Evolutionary conservation across 2,797 vertebrate genomes (phyloP).

Genomic region (Cyprinodon diabolis): DNA sequence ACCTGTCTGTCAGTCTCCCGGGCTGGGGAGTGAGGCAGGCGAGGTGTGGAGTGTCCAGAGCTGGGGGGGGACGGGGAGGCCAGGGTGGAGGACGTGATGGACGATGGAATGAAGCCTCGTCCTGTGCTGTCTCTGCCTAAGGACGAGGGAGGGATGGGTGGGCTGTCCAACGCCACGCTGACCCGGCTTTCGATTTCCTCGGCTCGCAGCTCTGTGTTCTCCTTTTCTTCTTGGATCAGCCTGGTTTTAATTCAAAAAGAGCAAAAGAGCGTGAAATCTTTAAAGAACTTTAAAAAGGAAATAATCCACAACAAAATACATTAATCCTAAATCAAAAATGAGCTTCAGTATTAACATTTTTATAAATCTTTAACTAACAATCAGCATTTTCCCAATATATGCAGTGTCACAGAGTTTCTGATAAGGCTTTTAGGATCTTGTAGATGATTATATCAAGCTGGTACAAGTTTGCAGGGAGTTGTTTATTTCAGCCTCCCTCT

Average conservation of each 20-base stretch:
- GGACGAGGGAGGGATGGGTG: constrained; percentile 78
- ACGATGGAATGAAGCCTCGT: constrained; percentile 85
- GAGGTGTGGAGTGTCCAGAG: constrained; percentile 89
- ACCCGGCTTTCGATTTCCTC: constrained; percentile 91
- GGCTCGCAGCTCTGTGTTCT: constrained; percentile 88
- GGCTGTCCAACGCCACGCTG: constrained; percentile 83
- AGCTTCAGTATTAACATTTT: too few species aligned
- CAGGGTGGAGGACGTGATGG: constrained; percentile 88
- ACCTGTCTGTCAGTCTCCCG: constrained; percentile 85
- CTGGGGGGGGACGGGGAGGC: constrained; percentile 90
- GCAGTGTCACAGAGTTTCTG: too few species aligned
- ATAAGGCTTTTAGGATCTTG: too few species aligned
- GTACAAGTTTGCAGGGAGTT: neutral
- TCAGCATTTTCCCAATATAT: too few species aligned
- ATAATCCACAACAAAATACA: neutral
- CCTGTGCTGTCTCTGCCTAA: constrained; percentile 80
- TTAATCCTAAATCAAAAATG: too few species aligned
- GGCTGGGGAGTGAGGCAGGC: constrained; percentile 86
- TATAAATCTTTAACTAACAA: too few species aligned
- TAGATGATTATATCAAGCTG: too few species aligned
- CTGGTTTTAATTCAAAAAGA: constrained; percentile 56
- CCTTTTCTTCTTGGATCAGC: constrained; percentile 92
- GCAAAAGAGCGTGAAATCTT: neutral
- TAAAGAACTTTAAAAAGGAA: neutral
- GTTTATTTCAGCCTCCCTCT: neutral